These are phyloP conservation scores for Toxotes chatareus DNA, from an alignment of 2,113 vertebrate genomes.

Conservation along the genomic window DNA sequence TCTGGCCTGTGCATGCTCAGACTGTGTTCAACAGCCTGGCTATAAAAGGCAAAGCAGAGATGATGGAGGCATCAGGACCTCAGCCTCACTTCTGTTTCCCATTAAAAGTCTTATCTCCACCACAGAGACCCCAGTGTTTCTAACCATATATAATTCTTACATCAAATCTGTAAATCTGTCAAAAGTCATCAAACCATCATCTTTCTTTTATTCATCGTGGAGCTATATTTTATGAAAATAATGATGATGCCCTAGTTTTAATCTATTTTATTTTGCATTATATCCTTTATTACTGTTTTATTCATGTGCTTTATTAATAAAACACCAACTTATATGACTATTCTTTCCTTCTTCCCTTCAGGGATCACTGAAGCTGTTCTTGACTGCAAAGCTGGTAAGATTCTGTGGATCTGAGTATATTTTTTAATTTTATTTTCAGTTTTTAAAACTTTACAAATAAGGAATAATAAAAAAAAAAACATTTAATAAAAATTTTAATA, in stretches of 20 bases:
- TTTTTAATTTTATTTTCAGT: conserved; percentile 28
- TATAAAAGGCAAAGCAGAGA: conserved; percentile 58
- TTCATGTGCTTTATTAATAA: conserved; percentile 73
- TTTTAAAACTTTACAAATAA: conserved; percentile 21
- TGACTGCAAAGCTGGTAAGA: conserved; percentile 26
- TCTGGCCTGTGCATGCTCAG: conserved; percentile 47
- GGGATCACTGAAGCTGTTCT: conserved; percentile 41
- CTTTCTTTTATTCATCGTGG: conserved; percentile 6
- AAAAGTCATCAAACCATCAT: conserved; percentile 9
- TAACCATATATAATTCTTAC: conserved; percentile 16
- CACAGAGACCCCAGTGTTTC: conserved; percentile 36
- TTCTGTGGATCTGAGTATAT: conserved; percentile 33
- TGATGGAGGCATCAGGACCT: conserved; percentile 54
- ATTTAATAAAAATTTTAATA: too few species aligned
- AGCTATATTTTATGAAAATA: conserved; percentile 15
- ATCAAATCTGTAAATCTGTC: conserved; percentile 54
- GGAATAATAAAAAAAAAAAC: background rate
- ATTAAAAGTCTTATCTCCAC: conserved; percentile 47
- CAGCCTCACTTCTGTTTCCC: conserved; percentile 45
- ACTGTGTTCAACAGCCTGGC: conserved; percentile 50
- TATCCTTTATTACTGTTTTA: conserved; percentile 59
- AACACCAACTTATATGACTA: conserved; percentile 51
- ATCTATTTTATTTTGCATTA: conserved; percentile 62
- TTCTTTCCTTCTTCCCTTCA: conserved; percentile 46
- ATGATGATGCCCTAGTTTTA: conserved; percentile 51